These are phyloP conservation scores for Syncerus caffer DNA, from an alignment of 2,797 vertebrate genomes.

Conservation along the genomic window DNA sequence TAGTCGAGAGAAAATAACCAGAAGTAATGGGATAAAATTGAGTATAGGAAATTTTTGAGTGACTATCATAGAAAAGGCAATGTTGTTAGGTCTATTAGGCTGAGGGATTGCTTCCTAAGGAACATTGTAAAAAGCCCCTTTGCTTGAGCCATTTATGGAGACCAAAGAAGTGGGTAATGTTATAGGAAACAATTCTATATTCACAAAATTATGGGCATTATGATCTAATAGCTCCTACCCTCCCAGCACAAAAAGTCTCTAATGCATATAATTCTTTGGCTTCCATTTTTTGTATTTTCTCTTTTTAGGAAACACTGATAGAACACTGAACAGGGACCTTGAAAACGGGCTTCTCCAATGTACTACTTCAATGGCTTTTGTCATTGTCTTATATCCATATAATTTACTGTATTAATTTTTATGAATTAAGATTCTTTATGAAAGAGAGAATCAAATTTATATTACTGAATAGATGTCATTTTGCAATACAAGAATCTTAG, in stretches of 20 bases:
- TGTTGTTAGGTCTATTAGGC: slow-evolving; percentile 16
- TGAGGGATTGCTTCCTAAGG: slow-evolving; percentile 45
- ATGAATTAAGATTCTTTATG: neutral
- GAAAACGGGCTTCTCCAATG: neutral
- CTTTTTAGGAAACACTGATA: neutral
- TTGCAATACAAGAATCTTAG: neutral
- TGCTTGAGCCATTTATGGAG: slow-evolving; percentile 52
- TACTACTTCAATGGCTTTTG: neutral
- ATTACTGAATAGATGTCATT: neutral
- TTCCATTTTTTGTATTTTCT: slow-evolving; percentile 9
- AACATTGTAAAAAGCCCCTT: neutral
- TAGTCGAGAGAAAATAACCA: slow-evolving; percentile 65
- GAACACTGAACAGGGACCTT: neutral
- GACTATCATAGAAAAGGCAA: slow-evolving; percentile 30
- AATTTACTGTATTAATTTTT: neutral
- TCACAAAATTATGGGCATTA: slow-evolving; percentile 68
- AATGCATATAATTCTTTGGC: slow-evolving; percentile 38
- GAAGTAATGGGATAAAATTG: slow-evolving; percentile 64
- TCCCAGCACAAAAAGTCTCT: slow-evolving; percentile 43
- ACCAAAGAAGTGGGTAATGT: slow-evolving; percentile 31
- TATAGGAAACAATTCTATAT: neutral
- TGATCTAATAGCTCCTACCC: slow-evolving; percentile 39
- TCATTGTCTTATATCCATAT: neutral
- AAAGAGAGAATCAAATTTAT: neutral
- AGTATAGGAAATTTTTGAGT: slow-evolving; percentile 50